phyloP scores from a whole-genome alignment of 2,113 vertebrate genomes.

The Balaeniceps rex region DNA sequence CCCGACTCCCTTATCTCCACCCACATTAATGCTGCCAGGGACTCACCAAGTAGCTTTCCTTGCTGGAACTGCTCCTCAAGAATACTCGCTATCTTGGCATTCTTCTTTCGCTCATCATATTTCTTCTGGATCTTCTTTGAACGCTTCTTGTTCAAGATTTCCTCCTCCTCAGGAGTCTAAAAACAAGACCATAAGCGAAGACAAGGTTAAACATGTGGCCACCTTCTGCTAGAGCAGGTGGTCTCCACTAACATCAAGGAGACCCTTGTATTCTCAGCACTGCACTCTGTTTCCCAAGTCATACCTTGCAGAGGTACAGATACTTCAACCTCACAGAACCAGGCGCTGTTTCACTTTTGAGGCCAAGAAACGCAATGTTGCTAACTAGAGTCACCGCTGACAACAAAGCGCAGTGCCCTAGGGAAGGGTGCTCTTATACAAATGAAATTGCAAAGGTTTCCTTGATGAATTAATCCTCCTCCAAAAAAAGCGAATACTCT shows the following conservation, averaged over 20 bases:
- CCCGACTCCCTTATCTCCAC: background rate
- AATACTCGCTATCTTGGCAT: slow-evolving; percentile 89
- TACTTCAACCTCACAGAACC: background rate
- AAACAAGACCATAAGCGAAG: background rate
- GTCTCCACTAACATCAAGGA: background rate
- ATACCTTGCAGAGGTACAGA: background rate
- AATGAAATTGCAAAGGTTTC: background rate
- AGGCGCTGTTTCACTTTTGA: background rate
- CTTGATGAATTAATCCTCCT: background rate
- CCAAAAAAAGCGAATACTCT: background rate
- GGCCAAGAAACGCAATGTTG: background rate
- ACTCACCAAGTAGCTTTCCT: slow-evolving; percentile 95
- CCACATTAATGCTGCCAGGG: background rate
- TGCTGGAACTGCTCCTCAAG: slow-evolving; percentile 97
- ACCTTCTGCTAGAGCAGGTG: background rate
- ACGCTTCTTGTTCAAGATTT: slow-evolving; percentile 95
- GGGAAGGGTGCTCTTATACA: background rate
- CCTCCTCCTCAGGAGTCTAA: slow-evolving; percentile 96
- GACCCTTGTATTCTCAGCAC: background rate
- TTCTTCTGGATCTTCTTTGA: slow-evolving; percentile 99
- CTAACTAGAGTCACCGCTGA: background rate
- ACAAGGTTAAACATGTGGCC: background rate
- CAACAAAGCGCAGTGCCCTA: background rate
- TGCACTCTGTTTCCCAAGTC: background rate
- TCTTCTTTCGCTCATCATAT: slow-evolving; percentile 91